Conservation (phyloP, 2,888 invertebrate genomes). For the Nephrocerus scutellatus region DNA sequence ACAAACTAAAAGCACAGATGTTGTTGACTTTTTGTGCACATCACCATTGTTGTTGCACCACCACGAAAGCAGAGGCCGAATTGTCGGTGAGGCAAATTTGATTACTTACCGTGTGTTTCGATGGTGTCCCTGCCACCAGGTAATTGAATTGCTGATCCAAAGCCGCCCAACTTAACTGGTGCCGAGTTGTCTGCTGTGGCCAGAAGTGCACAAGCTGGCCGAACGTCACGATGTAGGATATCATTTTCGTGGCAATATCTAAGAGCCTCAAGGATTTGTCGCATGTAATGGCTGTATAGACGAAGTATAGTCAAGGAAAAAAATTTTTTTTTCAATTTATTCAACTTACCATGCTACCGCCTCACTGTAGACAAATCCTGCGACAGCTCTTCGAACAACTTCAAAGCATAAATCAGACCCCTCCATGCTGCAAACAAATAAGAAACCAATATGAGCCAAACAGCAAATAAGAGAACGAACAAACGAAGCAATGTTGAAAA, state of each 20-base stretch:
- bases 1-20: too few relatives aligned
- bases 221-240: slow-evolving; percentile 94
- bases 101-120: slow-evolving; percentile 51
- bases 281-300: slow-evolving; percentile 88
- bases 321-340: too few relatives aligned
- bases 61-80: too few relatives aligned
- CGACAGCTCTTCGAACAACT: slow-evolving; percentile 89
- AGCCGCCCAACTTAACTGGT: slow-evolving; percentile 95
- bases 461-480: too few relatives aligned
- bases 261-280: slow-evolving; percentile 93
- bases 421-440: slow-evolving; percentile 94
- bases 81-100: slow-evolving; percentile 1
- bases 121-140: slow-evolving; percentile 67
- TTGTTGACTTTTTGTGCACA: too few relatives aligned
- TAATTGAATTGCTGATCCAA: slow-evolving; percentile 92
- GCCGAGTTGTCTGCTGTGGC: slow-evolving; percentile 97
- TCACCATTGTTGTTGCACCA: too few relatives aligned
- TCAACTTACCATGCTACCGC: slow-evolving; percentile 92
- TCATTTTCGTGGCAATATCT: slow-evolving; percentile 97
- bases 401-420: slow-evolving; percentile 98
- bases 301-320: slow-evolving; percentile 8
- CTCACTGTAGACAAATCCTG: slow-evolving; percentile 98
- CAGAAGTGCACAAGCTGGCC: slow-evolving; percentile 92
- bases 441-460: too few relatives aligned
- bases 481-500: too few relatives aligned